A percentile compares a stretch with the other conserved stretches of the same genome.
Evolutionary conservation across 2,888 invertebrate genomes (phyloP).

Genomic region (Erebia epiphron): DNA sequence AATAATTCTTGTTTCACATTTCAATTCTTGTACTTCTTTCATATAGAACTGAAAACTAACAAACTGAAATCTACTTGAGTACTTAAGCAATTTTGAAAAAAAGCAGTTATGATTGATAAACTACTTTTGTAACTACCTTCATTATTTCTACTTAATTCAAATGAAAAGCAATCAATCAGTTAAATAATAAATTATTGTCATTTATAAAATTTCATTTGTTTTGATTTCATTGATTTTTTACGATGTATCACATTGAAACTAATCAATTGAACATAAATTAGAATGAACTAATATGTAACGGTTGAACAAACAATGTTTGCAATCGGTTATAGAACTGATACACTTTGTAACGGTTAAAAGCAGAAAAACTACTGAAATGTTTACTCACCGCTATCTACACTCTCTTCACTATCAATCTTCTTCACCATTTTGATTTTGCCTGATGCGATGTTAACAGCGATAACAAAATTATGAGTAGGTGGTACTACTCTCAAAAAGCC

Average conservation of each 20-base stretch:
- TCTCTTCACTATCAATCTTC: conserved; percentile 80
- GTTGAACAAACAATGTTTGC: neutral
- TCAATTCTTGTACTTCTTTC: neutral
- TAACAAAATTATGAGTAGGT: conserved; percentile 75
- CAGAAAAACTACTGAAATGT: conserved; percentile 40
- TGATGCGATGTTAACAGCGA: conserved; percentile 71
- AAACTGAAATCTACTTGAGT: neutral
- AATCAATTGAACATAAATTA: neutral
- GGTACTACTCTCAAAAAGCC: conserved; percentile 79
- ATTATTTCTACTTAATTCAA: neutral
- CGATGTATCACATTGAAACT: neutral
- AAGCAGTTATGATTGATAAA: conserved; percentile 3
- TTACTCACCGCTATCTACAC: conserved; percentile 81
- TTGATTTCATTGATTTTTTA: neutral
- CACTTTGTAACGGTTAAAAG: conserved; percentile 5
- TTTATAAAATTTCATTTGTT: neutral
- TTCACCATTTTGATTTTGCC: conserved; percentile 78
- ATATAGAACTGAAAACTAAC: conserved; percentile 4
- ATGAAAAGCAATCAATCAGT: neutral
- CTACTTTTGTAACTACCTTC: conserved; percentile 4
- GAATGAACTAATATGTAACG: conserved; percentile 1
- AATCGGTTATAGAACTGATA: neutral
- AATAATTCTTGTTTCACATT: neutral
- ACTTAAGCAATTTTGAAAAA: neutral
- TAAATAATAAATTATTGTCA: neutral